Conservation (phyloP, 2,113 vertebrate genomes). For the Laterallus jamaicensis region DNA sequence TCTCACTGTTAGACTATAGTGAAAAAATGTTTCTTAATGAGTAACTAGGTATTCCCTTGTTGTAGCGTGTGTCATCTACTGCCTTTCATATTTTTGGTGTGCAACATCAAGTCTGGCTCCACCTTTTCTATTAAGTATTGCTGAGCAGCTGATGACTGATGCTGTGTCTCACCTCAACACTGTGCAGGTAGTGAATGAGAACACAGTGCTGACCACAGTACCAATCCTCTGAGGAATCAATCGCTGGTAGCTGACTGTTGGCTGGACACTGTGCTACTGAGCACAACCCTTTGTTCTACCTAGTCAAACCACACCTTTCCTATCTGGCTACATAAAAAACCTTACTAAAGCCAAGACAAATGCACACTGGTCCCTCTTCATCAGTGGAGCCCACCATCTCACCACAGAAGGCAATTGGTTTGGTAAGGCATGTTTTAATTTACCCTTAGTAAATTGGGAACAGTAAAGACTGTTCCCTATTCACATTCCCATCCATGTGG, state of each 20-base stretch:
- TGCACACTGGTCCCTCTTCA: neutral
- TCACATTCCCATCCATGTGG: neutral
- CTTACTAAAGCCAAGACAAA: neutral
- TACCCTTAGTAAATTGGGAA: neutral
- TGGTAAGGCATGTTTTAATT: neutral
- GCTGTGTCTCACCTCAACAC: neutral
- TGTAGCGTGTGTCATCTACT: neutral
- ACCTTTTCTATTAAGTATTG: neutral
- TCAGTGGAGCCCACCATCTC: neutral
- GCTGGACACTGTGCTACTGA: neutral
- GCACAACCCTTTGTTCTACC: neutral
- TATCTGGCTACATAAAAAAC: neutral
- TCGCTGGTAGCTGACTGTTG: neutral
- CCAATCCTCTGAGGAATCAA: neutral
- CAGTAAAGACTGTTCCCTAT: neutral
- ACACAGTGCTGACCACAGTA: neutral
- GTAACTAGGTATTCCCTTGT: neutral
- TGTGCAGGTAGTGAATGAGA: neutral
- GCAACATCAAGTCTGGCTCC: neutral
- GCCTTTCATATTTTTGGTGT: neutral
- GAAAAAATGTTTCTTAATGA: neutral
- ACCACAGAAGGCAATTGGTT: neutral
- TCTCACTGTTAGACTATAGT: neutral
- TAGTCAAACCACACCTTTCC: neutral
- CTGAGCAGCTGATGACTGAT: neutral